phyloP scores from a whole-genome alignment of 2,888 invertebrate genomes.

The Agriotes lineatus region DNA sequence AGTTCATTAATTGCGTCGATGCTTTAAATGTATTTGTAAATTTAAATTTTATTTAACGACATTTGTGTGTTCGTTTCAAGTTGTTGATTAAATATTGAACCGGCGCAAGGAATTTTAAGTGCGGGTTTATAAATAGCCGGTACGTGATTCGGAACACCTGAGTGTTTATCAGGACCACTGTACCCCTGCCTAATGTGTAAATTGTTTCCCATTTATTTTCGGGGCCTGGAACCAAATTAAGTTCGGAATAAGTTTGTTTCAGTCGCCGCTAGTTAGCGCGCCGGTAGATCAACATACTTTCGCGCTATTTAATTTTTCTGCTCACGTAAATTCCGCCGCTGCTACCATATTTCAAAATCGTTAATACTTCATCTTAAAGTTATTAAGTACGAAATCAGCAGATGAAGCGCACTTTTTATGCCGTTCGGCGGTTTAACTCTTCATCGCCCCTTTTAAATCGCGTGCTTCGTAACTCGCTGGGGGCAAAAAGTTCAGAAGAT shows the following conservation, averaged over 20 bases:
- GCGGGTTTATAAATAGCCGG: constrained; percentile 46
- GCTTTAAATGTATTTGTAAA: constrained; percentile 27
- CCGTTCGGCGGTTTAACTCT: too few relatives aligned
- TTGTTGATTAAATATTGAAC: constrained; percentile 41
- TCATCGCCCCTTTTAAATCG: constrained; percentile 8
- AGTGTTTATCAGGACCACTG: constrained; percentile 45
- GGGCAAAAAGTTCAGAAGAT: not conserved
- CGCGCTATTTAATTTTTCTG: constrained; percentile 9
- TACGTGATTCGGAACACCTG: constrained; percentile 44
- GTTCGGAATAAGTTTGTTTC: constrained; percentile 52
- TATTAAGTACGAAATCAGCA: not conserved
- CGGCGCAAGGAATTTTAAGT: constrained; percentile 48
- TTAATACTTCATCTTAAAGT: not conserved
- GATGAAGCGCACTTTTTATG: too few relatives aligned
- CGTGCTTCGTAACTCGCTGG: not conserved
- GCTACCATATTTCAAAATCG: not conserved
- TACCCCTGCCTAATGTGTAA: constrained; percentile 49
- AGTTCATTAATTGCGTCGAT: not conserved
- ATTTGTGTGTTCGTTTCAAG: constrained; percentile 34
- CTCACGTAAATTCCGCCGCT: not conserved
- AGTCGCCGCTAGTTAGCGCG: constrained; percentile 51
- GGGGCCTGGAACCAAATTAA: constrained; percentile 54
- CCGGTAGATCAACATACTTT: constrained; percentile 48
- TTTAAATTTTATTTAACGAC: constrained; percentile 40
- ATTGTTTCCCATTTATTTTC: constrained; percentile 55